These are phyloP conservation scores for Brachyistius frenatus DNA, from an alignment of 2,113 vertebrate genomes.

Conservation along the genomic window DNA sequence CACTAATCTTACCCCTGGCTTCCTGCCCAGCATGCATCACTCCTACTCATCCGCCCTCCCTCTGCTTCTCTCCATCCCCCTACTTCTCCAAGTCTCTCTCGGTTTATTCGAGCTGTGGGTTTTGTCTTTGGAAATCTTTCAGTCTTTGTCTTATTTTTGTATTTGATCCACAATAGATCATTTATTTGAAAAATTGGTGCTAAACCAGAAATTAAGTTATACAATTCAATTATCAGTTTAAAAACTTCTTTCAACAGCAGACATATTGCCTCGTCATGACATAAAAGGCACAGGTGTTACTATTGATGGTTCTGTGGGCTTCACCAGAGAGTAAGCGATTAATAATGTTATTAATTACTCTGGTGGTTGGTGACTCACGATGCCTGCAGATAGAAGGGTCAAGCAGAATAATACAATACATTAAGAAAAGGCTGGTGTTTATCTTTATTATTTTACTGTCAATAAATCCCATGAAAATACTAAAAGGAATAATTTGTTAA, in stretches of 20 bases:
- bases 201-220: not conserved
- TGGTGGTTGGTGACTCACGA: no score
- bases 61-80: conserved; percentile 43
- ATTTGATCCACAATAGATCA: not conserved
- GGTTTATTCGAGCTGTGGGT: conserved; percentile 3
- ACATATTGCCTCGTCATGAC: not conserved
- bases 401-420: no score
- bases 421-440: not conserved
- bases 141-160: conserved; percentile 4
- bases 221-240: not conserved
- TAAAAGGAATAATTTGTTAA: not conserved
- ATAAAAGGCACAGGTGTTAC: not conserved
- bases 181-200: not conserved
- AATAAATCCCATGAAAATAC: not conserved
- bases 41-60: conserved; percentile 74
- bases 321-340: not conserved
- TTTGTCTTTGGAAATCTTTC: not conserved
- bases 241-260: not conserved
- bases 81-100: conserved; percentile 38
- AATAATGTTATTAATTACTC: no score
- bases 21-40: conserved; percentile 77
- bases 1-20: conserved; percentile 79
- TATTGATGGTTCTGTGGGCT: not conserved
- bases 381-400: not conserved
- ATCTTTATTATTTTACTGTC: not conserved